Base-by-base conservation (phyloP, 2,888 invertebrate genomes). In the Magallana nippona region DNA sequence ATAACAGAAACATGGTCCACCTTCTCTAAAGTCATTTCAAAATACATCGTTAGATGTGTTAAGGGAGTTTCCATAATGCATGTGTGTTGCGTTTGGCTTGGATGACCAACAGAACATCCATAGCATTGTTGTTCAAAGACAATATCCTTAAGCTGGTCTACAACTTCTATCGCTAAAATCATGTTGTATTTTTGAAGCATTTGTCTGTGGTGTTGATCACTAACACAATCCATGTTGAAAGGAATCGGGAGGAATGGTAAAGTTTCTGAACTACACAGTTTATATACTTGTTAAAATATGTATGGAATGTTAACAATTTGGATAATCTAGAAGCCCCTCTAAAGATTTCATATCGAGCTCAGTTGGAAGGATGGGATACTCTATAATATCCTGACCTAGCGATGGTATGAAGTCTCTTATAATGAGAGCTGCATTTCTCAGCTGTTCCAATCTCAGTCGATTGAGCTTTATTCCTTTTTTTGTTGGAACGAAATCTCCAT, bases 71-170 rank as follows among this genome's bases (percentile, higher is more conserved):
- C 19, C 86, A 85, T 85, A 79, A 32, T 32, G 32, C 85, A 87
- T 13, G 81, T 62, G 60, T 87, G 86, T 44, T 86, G 85, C 56
- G 78, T 44, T 63, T 85, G 85, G 78, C 83, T 83, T 15, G 83
- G 84, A 19, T 85, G 81, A n/a, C 84, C 85, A 13, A 85, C 82
- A 56, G 82, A 78, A 81, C 86, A 87, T 13, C 85, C 83, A 79
- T 87, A 85, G 82, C 84, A 87, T 19, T 87, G 32, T 32, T 32
- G n/a, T 78, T 84, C 78, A 44, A 62, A n/a, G 10, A 62, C 62
- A n/a, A 62, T n/a, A n/a, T 62, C 62, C 17, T n/a, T 62, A 10
- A 62, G n/a, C 19, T n/a, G 10, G 19, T 62, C 62, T 15, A 62
- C 15, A 62, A n/a, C 19, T 62, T n/a, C 19, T n/a, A n/a, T 62